Evolutionary conservation across 2,797 vertebrate species (phyloP).

Genomic region (Pseudochromis fuscus): DNA sequence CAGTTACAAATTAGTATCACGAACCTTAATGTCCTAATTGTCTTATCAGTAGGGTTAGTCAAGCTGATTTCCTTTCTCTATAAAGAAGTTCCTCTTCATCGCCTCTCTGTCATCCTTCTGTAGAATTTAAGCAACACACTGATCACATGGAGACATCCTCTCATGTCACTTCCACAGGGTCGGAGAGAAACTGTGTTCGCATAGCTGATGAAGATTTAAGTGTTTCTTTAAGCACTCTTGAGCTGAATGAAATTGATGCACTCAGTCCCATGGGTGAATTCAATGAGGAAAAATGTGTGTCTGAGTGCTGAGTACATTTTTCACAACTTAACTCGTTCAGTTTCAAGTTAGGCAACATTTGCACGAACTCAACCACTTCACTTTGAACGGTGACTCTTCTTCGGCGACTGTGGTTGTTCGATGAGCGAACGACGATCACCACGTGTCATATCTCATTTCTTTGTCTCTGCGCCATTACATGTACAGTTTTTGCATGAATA

Average conservation of each 20-base stretch:
- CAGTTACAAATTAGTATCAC: too few species aligned
- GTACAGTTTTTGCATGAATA: background rate
- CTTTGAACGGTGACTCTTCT: too few species aligned
- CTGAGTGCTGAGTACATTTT: background rate
- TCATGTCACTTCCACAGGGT: background rate
- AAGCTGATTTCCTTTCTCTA: too few species aligned
- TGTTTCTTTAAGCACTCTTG: constrained; percentile 5
- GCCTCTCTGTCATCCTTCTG: background rate
- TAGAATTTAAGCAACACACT: constrained; percentile 1
- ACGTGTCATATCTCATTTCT: constrained; percentile 20
- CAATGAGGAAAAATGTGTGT: background rate
- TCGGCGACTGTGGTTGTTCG: too few species aligned
- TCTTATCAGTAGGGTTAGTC: too few species aligned
- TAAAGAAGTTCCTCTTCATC: too few species aligned
- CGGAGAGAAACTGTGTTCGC: constrained; percentile 3
- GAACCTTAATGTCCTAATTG: too few species aligned
- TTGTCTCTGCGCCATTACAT: constrained; percentile 1
- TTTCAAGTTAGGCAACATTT: too few species aligned
- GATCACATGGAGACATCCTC: background rate
- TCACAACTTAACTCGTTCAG: background rate
- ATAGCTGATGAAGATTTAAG: constrained; percentile 26
- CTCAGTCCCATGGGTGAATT: background rate
- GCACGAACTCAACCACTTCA: too few species aligned
- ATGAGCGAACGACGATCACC: too few species aligned
- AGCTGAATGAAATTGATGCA: constrained; percentile 18